Conservation (phyloP, 2,797 vertebrate species). For the Lemur catta region DNA sequence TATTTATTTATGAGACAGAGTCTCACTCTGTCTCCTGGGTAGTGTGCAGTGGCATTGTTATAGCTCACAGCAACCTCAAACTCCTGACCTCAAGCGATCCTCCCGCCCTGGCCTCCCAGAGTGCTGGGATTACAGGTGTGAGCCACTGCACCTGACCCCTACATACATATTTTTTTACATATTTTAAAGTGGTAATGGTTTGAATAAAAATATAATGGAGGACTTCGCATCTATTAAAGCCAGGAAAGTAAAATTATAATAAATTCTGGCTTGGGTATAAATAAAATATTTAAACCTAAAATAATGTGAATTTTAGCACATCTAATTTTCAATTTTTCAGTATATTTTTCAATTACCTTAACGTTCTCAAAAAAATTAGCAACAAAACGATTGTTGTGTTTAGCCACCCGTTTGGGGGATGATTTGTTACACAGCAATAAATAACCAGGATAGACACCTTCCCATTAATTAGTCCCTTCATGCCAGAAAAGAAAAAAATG, state of each 20-base stretch:
- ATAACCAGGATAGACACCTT: neutral
- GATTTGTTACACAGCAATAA: neutral
- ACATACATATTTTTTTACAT: neutral
- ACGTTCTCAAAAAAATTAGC: neutral
- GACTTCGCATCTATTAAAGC: neutral
- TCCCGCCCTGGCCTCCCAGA: too few relatives aligned
- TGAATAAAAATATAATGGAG: neutral
- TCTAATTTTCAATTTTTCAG: neutral
- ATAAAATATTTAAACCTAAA: neutral
- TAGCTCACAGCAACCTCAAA: too few relatives aligned
- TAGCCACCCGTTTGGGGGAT: neutral
- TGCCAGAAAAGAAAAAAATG: neutral
- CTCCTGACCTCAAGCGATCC: too few relatives aligned
- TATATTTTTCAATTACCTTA: neutral
- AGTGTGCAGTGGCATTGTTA: too few relatives aligned
- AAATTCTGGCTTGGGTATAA: neutral
- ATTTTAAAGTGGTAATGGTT: neutral
- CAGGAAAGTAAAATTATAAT: neutral
- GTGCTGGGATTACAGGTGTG: too few relatives aligned
- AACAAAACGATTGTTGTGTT: neutral
- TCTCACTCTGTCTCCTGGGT: too few relatives aligned
- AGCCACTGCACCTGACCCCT: too few relatives aligned
- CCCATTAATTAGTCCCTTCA: neutral
- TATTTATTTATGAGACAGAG: too few relatives aligned
- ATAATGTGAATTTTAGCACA: neutral